phyloP scores from a whole-genome alignment of 1,140 invertebrate genomes.

The Cataglyphis hispanica region DNA sequence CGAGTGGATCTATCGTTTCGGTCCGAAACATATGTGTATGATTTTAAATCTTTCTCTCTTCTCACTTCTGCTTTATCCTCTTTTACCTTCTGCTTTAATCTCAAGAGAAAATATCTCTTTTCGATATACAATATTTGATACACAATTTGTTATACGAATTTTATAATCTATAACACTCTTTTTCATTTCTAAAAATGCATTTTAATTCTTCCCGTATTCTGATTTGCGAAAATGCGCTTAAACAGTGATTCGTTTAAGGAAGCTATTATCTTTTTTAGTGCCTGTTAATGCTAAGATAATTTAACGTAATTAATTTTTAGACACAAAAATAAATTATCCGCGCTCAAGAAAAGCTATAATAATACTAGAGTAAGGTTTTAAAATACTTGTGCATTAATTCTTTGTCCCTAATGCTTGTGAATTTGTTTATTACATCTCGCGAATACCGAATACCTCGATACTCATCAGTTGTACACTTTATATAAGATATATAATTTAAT shows the following conservation, averaged over 20 bases:
- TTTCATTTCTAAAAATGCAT: background rate
- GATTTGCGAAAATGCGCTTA: slow-evolving; percentile 1
- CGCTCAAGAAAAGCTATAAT: slow-evolving; percentile 14
- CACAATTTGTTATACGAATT: too few relatives aligned
- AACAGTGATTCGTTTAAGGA: background rate
- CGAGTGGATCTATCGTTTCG: background rate
- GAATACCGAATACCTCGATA: slow-evolving; percentile 7
- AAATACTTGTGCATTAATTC: slow-evolving; percentile 5
- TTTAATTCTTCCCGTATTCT: slow-evolving; percentile 10
- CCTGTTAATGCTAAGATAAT: slow-evolving; percentile 19
- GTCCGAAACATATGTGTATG: background rate
- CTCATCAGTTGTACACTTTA: slow-evolving; percentile 1
- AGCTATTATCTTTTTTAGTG: background rate
- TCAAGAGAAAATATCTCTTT: background rate
- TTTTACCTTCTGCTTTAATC: slow-evolving; percentile 9
- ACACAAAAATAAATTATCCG: background rate
- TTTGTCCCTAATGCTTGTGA: slow-evolving; percentile 15
- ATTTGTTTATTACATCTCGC: slow-evolving; percentile 36
- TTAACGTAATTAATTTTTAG: slow-evolving; percentile 38
- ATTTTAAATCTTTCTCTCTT: background rate
- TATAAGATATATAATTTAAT: slow-evolving; percentile 57
- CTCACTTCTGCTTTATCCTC: background rate
- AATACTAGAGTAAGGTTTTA: slow-evolving; percentile 28
- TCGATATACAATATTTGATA: too few relatives aligned
- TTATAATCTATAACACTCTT: background rate